A percentile compares a stretch with the other conserved stretches of the same genome.
Conservation (phyloP, 1,140 invertebrate species). For the Hesperophylax magnus region DNA sequence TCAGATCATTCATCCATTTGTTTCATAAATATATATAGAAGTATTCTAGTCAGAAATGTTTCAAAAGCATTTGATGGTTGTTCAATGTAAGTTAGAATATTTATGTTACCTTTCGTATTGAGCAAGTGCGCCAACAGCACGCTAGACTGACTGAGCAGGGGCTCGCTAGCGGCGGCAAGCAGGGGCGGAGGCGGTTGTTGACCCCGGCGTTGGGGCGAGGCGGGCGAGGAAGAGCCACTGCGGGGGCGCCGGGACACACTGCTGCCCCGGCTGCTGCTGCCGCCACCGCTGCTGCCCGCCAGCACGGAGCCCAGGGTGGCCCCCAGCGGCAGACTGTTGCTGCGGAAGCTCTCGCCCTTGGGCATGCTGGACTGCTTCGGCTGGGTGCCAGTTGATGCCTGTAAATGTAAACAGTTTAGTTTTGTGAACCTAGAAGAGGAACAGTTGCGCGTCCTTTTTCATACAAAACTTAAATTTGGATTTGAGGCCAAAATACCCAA, state of each 20-base stretch:
- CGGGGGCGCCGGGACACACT: slow-evolving; percentile 28
- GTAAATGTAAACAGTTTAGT: neutral
- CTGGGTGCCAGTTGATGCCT: slow-evolving; percentile 15
- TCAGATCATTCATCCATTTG: too few relatives aligned
- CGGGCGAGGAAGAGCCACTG: slow-evolving; percentile 48
- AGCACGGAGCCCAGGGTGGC: slow-evolving; percentile 59
- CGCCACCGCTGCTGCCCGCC: neutral
- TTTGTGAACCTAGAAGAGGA: too few relatives aligned
- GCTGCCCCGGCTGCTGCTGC: neutral
- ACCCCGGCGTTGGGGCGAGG: slow-evolving; percentile 62
- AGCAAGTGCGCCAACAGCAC: slow-evolving; percentile 68
- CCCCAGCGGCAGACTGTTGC: slow-evolving; percentile 73
- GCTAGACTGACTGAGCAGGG: slow-evolving; percentile 66
- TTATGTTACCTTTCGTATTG: slow-evolving; percentile 55
- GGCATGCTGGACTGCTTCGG: slow-evolving; percentile 34
- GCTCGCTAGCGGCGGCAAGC: slow-evolving; percentile 66
- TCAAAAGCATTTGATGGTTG: too few relatives aligned
- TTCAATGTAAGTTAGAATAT: neutral
- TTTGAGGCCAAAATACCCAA: too few relatives aligned
- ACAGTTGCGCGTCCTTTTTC: too few relatives aligned
- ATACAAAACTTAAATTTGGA: too few relatives aligned
- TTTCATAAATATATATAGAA: too few relatives aligned
- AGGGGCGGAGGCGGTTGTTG: slow-evolving; percentile 68
- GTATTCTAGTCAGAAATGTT: too few relatives aligned
- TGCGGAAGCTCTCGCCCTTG: slow-evolving; percentile 70